Base-by-base conservation (phyloP, 2,113 vertebrate species). In the Lepisosteus oculatus region DNA sequence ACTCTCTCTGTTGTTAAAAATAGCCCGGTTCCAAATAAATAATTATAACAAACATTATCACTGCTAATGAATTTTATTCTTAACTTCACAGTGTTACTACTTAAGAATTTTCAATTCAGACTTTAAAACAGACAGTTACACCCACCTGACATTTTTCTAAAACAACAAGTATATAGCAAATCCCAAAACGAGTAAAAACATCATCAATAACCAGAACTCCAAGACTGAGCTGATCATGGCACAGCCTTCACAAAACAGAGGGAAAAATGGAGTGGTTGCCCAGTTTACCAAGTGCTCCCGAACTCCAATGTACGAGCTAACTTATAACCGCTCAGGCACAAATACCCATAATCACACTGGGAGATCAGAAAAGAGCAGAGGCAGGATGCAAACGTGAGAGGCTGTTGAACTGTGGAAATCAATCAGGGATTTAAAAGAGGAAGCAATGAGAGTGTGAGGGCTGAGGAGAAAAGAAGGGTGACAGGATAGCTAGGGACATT, bases 401-500 rank as follows among this genome's bases (percentile, higher is more conserved):
- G 43, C 41, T 13, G 65, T 4, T 14, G 42, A 29, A n/a, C 47
- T 51, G 47, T 51, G 47, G 47, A 51, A 51, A 51, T 51, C 43
- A 44, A 65, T 65, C 42, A 65, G 63, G 12, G 63, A 11, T 44
- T 42, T 65, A 12, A 63, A 43, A 62, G 56, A 70, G 57, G 6
- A 15, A 45, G 43, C 29, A n/a, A 43, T 43, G n/a, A 62, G 42
- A 17, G 69, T 12, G 13, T 8, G 42, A 45, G 56, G 8, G 69
- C 6, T 4, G 61, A 13, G 42, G 17, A 43, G 44, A 64, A 64
- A 55, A 61, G 41, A 55, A 15, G 12, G 7, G 43, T 2, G 41
- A 5, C 51, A n/a, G 47, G 56, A 51, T 12, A 71, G 55, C 14
- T 2, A 45, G 44, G 57, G 45, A 43, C 42, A 43, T 29, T 65